These are phyloP conservation scores for Emydoidea blandingii DNA, from an alignment of 2,797 vertebrate genomes.

Conservation along the genomic window DNA sequence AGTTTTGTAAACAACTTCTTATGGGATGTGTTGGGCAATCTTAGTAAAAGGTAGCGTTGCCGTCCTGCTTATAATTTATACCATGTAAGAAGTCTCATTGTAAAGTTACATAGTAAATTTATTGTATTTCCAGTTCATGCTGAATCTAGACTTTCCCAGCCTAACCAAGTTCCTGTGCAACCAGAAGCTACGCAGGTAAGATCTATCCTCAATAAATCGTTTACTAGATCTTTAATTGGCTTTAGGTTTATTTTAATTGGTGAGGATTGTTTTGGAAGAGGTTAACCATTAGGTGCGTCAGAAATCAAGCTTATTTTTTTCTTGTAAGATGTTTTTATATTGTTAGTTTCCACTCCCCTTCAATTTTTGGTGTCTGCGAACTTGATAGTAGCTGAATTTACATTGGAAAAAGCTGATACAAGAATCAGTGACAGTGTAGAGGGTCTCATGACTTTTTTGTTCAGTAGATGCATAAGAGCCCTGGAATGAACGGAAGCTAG, in stretches of 20 bases:
- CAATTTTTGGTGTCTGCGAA: not conserved
- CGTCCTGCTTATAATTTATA: not conserved
- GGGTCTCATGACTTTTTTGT: not conserved
- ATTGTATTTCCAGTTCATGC: constrained; percentile 84
- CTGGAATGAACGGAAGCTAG: not conserved
- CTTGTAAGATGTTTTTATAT: not conserved
- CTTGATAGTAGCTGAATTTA: not conserved
- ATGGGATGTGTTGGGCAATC: not conserved
- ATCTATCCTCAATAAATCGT: not conserved
- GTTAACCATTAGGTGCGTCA: not conserved
- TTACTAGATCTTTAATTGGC: not conserved
- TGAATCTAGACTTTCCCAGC: constrained; percentile 92
- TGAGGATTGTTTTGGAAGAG: not conserved
- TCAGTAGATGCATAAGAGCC: not conserved
- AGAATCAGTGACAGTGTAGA: not conserved
- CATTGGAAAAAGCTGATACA: not conserved
- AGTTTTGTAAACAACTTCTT: not conserved
- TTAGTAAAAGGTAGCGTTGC: not conserved
- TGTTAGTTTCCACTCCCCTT: not conserved
- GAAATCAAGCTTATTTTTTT: not conserved
- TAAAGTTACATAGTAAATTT: constrained; percentile 6
- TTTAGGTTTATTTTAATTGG: not conserved
- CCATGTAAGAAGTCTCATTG: not conserved
- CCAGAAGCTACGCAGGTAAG: constrained; percentile 92
- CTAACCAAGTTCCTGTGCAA: constrained; percentile 88